Conservation (phyloP, 2,113 vertebrate genomes). For the Aplodontia rufa region DNA sequence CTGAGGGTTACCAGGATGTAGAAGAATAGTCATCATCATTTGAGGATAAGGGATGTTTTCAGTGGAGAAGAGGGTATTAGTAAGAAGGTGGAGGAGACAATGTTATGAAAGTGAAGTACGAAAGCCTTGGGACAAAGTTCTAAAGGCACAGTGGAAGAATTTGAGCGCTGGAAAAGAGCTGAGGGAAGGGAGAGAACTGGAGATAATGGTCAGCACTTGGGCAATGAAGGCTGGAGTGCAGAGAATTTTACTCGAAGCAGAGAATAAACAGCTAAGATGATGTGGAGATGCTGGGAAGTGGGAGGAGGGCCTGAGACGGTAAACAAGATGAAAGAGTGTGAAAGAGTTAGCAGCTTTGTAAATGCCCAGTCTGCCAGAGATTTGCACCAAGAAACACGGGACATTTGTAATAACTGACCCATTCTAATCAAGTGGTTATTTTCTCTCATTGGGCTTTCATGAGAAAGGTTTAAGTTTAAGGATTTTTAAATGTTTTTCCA, state of each 20-base stretch:
- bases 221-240: not conserved
- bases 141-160: not conserved
- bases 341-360: not conserved
- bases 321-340: not conserved
- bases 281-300: not conserved
- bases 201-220: not conserved
- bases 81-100: not conserved
- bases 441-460: not conserved
- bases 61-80: not conserved
- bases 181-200: too few species aligned
- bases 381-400: not conserved
- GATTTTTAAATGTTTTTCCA: too few species aligned
- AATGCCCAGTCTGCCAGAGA: not conserved
- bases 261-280: not conserved
- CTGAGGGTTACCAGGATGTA: not conserved
- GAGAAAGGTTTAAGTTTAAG: not conserved
- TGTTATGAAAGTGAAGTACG: not conserved
- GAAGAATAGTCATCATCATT: not conserved
- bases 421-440: not conserved
- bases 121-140: not conserved
- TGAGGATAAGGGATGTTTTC: not conserved
- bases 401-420: not conserved
- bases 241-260: not conserved
- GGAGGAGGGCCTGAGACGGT: not conserved
- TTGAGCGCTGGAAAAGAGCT: not conserved